phyloP scores from a whole-genome alignment of 2,888 invertebrate species.

The Apotomis turbidana region DNA sequence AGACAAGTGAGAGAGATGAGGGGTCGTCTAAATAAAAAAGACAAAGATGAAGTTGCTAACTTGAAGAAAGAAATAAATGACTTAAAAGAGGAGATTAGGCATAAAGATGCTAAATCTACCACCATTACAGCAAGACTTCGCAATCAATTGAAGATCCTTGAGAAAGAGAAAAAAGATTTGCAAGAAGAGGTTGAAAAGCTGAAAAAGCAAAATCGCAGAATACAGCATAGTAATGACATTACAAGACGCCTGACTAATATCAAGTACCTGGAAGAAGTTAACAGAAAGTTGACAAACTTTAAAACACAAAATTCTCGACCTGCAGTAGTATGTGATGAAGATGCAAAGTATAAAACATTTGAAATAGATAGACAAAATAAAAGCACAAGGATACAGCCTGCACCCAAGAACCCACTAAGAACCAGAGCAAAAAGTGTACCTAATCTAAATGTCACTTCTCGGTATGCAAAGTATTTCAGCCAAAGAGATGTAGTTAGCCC shows the following conservation, averaged over 20 bases:
- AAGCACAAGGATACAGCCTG: conserved; percentile 55
- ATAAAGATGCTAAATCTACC: conserved; percentile 89
- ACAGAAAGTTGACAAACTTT: conserved; percentile 78
- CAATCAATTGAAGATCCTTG: conserved; percentile 88
- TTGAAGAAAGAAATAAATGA: conserved; percentile 86
- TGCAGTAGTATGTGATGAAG: conserved; percentile 58
- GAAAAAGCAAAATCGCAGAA: conserved; percentile 86
- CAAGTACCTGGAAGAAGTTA: conserved; percentile 90
- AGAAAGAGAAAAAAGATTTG: conserved; percentile 87
- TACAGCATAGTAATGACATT: conserved; percentile 84
- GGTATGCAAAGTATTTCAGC: conserved; percentile 81
- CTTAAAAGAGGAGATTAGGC: conserved; percentile 86
- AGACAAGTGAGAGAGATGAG: conserved; percentile 87
- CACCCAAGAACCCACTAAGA: conserved; percentile 52
- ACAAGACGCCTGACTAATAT: conserved; percentile 85
- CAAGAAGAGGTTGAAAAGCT: conserved; percentile 87
- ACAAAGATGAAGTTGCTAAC: conserved; percentile 87
- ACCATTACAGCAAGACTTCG: conserved; percentile 88
- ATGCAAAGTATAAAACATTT: conserved; percentile 72
- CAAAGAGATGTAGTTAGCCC: conserved; percentile 73
- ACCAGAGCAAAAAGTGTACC: conserved; percentile 80
- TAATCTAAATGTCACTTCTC: conserved; percentile 76
- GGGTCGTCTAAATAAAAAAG: conserved; percentile 86
- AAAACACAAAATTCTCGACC: conserved; percentile 62
- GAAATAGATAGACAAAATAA: conserved; percentile 74